A percentile compares a stretch with the other conserved stretches of the same genome.
phyloP scores from a whole-genome alignment of 2,113 vertebrate genomes.

The Onychostruthus taczanowskii region DNA sequence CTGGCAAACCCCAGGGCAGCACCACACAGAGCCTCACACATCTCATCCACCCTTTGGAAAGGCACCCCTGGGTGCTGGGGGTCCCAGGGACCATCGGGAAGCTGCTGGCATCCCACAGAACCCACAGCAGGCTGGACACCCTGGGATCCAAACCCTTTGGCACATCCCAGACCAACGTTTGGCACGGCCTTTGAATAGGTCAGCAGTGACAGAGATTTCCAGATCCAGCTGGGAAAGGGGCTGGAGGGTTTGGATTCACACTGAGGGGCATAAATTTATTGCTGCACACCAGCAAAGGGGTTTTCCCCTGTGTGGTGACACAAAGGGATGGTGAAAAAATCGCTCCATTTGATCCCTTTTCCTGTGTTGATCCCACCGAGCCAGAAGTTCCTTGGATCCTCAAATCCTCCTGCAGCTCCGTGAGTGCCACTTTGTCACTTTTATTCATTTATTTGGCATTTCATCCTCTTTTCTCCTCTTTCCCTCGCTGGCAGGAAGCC shows the following conservation, averaged over 20 bases:
- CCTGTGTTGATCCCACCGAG: background rate
- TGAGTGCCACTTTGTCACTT: background rate
- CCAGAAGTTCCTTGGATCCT: background rate
- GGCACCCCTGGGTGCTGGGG: background rate
- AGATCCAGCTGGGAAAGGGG: background rate
- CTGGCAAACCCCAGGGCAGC: background rate
- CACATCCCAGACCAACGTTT: background rate
- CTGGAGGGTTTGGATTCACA: background rate
- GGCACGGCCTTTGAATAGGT: background rate
- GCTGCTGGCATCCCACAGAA: background rate
- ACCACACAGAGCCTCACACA: background rate
- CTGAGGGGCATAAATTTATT: background rate
- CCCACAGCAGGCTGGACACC: rapidly evolving
- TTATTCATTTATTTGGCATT: background rate
- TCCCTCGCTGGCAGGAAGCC: background rate
- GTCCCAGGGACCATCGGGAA: rapidly evolving
- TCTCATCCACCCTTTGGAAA: background rate
- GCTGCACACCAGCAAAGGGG: background rate
- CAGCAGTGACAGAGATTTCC: background rate
- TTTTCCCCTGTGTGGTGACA: rapidly evolving
- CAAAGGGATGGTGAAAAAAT: background rate
- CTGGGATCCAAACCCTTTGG: background rate
- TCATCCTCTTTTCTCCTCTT: background rate
- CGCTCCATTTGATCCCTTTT: background rate
- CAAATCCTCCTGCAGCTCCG: background rate